phyloP scores from a whole-genome alignment of 2,113 vertebrate species.

The Galeopterus variegatus region DNA sequence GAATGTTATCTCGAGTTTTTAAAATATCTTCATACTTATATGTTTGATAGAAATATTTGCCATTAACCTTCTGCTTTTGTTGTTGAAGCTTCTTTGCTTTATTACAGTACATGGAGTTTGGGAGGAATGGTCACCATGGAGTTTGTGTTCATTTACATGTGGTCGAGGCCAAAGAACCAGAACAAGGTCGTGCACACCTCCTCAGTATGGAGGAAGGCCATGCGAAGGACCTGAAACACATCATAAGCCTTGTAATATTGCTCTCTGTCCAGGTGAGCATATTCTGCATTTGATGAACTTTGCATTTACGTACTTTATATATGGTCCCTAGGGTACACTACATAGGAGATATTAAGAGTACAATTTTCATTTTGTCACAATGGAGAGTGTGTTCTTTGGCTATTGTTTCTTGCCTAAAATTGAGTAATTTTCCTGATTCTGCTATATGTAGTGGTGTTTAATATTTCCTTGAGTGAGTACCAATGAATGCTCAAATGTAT shows the following conservation, averaged over 20 bases:
- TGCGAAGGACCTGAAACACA: constrained; percentile 99
- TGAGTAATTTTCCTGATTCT: background rate
- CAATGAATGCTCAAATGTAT: background rate
- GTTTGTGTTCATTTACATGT: constrained; percentile 99
- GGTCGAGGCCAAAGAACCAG: constrained; percentile 99
- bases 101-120: constrained; percentile 99
- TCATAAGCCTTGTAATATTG: constrained; percentile 99
- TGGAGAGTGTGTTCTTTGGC: background rate
- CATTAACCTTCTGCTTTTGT: constrained; percentile 79
- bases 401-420: background rate
- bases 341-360: background rate
- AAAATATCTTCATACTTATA: constrained; percentile 16
- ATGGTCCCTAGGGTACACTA: background rate
- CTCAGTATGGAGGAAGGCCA: constrained; percentile 97
- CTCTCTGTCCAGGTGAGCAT: constrained; percentile 97
- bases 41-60: constrained; percentile 31
- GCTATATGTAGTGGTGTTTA: background rate
- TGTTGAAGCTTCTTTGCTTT: constrained; percentile 93
- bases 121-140: constrained; percentile 99
- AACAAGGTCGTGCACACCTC: constrained; percentile 97
- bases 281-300: constrained; percentile 61
- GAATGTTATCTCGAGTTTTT: background rate
- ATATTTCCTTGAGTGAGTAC: constrained; percentile 4
- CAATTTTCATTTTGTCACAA: background rate
- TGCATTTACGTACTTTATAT: background rate